Conservation (phyloP, 2,797 vertebrate species). For the Dromococcyx pavoninus region DNA sequence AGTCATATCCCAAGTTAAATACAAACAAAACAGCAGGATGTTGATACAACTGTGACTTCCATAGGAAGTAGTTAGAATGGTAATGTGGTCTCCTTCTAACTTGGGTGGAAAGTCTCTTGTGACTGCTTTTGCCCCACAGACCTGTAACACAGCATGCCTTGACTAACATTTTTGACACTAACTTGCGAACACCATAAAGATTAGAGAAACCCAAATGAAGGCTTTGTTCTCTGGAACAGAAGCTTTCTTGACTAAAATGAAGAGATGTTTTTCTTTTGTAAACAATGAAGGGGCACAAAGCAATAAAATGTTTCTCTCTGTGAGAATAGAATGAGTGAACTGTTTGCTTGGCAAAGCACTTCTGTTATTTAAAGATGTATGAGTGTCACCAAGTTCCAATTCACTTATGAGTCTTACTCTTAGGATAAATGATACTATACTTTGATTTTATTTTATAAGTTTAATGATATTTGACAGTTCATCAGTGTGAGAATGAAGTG, state of each 20-base stretch:
- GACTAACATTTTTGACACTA: constrained; percentile 78
- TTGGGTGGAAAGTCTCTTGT: constrained; percentile 67
- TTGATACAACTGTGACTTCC: constrained; percentile 78
- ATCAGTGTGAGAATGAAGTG: not conserved
- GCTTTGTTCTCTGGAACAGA: constrained; percentile 67
- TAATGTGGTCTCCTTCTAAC: constrained; percentile 63
- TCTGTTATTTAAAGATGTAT: not conserved
- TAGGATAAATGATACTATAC: not conserved
- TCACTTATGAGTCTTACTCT: not conserved
- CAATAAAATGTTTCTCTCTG: constrained; percentile 56
- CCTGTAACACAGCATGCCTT: constrained; percentile 68
- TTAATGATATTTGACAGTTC: not conserved
- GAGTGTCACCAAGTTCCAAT: not conserved
- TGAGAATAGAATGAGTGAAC: not conserved
- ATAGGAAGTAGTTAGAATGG: constrained; percentile 77
- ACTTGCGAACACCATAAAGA: constrained; percentile 75
- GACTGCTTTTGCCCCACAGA: constrained; percentile 62
- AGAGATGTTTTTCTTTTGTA: constrained; percentile 59
- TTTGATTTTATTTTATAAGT: not conserved
- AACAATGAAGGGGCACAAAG: constrained; percentile 7
- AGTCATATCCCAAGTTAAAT: constrained; percentile 76
- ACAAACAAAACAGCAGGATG: constrained; percentile 79
- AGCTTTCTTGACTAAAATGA: constrained; percentile 65
- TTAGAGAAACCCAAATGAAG: constrained; percentile 72
- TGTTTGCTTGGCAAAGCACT: constrained; percentile 46